Percentiles rank a stretch among this genome's conserved stretches.
Evolutionary conservation across 2,888 invertebrate species (phyloP).

Genomic region (Zaprionus bogoriensis): DNA sequence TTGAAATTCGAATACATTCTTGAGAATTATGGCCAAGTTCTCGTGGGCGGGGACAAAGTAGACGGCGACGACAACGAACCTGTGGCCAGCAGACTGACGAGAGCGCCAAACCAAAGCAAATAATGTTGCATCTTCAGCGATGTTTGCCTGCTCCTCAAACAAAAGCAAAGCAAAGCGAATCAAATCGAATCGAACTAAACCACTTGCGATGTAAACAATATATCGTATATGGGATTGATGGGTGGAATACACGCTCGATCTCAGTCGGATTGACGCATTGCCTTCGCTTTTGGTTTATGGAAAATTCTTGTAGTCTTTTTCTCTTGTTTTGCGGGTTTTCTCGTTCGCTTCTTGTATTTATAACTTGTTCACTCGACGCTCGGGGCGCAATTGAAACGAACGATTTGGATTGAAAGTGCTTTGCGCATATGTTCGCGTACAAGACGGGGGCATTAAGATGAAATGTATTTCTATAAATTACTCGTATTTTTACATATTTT

Average conservation of each 20-base stretch:
- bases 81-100: constrained; percentile 54
- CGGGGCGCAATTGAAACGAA: constrained; percentile 46
- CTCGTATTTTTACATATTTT: constrained; percentile 45
- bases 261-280: constrained; percentile 42
- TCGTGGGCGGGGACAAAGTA: constrained; percentile 15
- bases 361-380: constrained; percentile 52
- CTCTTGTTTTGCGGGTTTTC: neutral
- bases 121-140: constrained; percentile 35
- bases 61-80: constrained; percentile 52
- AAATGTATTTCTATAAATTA: constrained; percentile 46
- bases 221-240: neutral
- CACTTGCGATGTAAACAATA: constrained; percentile 5
- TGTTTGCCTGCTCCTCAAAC: too few relatives aligned
- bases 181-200: constrained; percentile 4
- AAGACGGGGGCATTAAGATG: constrained; percentile 2
- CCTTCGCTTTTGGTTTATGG: constrained; percentile 44
- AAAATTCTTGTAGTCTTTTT: constrained; percentile 33
- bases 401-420: constrained; percentile 34
- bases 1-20: constrained; percentile 35
- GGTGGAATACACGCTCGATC: constrained; percentile 12
- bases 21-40: constrained; percentile 31
- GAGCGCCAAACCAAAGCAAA: constrained; percentile 50
- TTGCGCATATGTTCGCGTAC: constrained; percentile 9
- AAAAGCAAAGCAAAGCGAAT: constrained; percentile 10
- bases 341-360: constrained; percentile 35